Conservation (phyloP, 2,113 vertebrate species). For the Leucosticte australis region DNA sequence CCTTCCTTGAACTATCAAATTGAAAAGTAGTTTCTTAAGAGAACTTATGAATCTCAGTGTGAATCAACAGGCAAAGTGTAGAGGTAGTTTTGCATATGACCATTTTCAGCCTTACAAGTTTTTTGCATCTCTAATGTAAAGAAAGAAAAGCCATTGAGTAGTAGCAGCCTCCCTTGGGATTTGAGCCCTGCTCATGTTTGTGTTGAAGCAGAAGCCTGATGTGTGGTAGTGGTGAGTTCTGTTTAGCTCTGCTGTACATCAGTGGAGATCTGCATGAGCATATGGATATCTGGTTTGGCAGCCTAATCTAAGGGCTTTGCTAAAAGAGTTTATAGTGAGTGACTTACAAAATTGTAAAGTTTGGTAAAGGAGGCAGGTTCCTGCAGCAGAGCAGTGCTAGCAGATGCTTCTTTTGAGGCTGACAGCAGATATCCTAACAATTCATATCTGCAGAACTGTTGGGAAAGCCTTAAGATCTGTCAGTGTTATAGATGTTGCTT, state of each 20-base stretch:
- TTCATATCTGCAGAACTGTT: not conserved
- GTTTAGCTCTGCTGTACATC: not conserved
- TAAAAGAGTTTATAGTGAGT: not conserved
- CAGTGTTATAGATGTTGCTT: fast-evolving
- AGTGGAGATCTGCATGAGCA: not conserved
- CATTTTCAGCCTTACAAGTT: not conserved
- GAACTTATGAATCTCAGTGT: not conserved
- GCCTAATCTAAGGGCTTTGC: not conserved
- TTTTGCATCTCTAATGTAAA: not conserved
- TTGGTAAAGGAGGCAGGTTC: not conserved
- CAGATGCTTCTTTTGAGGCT: not conserved
- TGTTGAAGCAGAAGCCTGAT: not conserved
- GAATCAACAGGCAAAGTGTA: not conserved
- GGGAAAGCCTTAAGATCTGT: not conserved
- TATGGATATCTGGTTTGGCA: not conserved
- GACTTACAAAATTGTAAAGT: not conserved
- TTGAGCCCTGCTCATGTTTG: not conserved
- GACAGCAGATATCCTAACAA: not conserved
- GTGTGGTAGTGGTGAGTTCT: not conserved
- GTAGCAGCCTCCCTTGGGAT: not conserved
- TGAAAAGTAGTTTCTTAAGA: not conserved
- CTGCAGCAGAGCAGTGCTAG: not conserved
- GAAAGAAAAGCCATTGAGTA: not conserved
- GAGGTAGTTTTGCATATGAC: not conserved
- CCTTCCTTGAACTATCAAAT: not conserved